Base-by-base conservation (phyloP, 2,113 vertebrate genomes). In the Elaphurus davidianus region DNA sequence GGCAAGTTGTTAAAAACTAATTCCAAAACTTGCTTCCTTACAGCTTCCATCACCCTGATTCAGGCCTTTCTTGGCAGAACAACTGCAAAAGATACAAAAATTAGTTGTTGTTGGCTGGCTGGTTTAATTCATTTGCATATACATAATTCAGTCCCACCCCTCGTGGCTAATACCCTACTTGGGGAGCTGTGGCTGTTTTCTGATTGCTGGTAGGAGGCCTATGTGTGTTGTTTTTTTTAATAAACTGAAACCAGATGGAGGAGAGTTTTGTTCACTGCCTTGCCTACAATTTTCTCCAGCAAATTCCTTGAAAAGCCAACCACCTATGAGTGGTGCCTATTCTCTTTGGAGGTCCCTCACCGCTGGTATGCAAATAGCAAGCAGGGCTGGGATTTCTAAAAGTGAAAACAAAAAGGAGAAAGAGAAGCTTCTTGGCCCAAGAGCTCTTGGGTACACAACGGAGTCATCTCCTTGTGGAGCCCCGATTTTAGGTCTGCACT, bases 191-290 rank as follows among this genome's bases (percentile, higher is more conserved):
- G 62, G 78, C 97, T 93, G 93, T 96, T 97, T 97, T 98, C 95
- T 97, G 95, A 98, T 98, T 98, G 98, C 98, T 97, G 71, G 78
- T 98, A 40, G 88, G 96, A 97, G 96, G 96, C 76, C 82, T 97
- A 82, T 89, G 57, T 90, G 82, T 94, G 82, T 91, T 97, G 25
- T 93, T 84, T 97, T 97, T 96, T 96, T 89, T 89, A 98, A 94
- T 97, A 98, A 98, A 98, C 98, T 97, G 86, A 98, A 98, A 98
- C 97, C 98, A 98, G 98, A 98, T 98, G 98, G 97, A 96, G 55
- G 71, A 83, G 76, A 54, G 84, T 67, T 97, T 96, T 97, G 96
- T 96, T 97, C 98, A 96, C 91, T 96, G 95, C 64, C 94, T 96
- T 88, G 96, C 94, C 95, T 98, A 97, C 94, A 96, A 91, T 97